phyloP scores from a whole-genome alignment of 2,888 invertebrate species.

The Pheosia gnoma region DNA sequence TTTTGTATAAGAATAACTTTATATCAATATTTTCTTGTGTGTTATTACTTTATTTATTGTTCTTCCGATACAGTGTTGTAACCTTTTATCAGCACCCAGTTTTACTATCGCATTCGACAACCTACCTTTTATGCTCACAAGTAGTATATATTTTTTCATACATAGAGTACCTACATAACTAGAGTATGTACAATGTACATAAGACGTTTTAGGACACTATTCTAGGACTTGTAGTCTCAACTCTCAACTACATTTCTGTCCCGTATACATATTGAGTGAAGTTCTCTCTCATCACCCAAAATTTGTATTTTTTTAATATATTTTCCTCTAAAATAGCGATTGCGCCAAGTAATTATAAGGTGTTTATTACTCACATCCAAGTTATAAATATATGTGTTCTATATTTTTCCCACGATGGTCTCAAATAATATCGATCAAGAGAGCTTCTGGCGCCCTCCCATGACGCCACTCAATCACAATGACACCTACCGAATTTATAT shows the following conservation, averaged over 20 bases:
- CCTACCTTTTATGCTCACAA: background rate
- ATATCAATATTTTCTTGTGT: too few species aligned
- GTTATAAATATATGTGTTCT: background rate
- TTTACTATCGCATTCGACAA: background rate
- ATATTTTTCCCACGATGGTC: constrained; percentile 27
- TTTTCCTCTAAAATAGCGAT: too few species aligned
- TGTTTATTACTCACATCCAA: background rate
- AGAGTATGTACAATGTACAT: too few species aligned
- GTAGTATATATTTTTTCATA: background rate
- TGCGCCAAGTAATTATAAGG: too few species aligned
- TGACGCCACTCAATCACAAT: constrained; percentile 47
- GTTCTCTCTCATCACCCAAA: too few species aligned
- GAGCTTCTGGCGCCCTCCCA: constrained; percentile 48
- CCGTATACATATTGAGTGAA: too few species aligned
- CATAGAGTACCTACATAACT: too few species aligned
- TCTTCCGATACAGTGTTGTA: background rate
- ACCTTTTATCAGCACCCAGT: background rate
- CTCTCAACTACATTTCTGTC: too few species aligned
- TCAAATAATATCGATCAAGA: constrained; percentile 27
- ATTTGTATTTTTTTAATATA: too few species aligned
- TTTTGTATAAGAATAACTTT: too few species aligned
- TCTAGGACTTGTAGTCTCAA: too few species aligned
- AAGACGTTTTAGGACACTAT: too few species aligned
- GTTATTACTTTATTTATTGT: background rate
- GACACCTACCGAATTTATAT: constrained; percentile 44